Base-by-base conservation (phyloP, 1,140 invertebrate genomes). In the Hylaeus anthracinus region DNA sequence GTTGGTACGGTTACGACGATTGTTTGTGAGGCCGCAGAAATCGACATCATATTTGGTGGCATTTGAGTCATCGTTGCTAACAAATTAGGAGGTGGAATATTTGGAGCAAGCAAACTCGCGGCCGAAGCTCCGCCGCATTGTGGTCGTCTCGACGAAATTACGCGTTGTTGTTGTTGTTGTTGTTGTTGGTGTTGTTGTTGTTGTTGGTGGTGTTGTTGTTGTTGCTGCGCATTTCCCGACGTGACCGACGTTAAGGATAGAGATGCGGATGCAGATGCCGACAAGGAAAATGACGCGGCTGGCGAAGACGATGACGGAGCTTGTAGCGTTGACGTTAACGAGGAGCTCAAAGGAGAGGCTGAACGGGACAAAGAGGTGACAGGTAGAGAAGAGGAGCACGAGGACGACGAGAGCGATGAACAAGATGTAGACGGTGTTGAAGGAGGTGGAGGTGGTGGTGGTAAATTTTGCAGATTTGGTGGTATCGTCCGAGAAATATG, bases 21-120 rank as follows among this genome's bases (percentile, higher is more conserved):
- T 3, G 94, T 88, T 43, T 94, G 94, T 0, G 94, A 92, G n/a
- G 83, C 56, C 88, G 88, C 80, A 51, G 51, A 51, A 43, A 93
- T 91, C 12, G 92, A 81, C 78, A 93, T 83, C 78, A 91, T 89
- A 65, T 82, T 94, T 43, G 91, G 93, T 74, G 90, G 92, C 90
- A 90, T 92, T 86, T 88, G 91, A 51, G 91, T 88, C 85, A 93
- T 92, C 0, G 92, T 88, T 51, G 90, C 89, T 67, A 92, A 82
- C 61, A 93, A 76, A 65, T 89, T 92, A 0, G 92, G 92, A 1
- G 92, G 92, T 45, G 91, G 92, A 45, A 92, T 82, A 66, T 90
- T 92, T 4, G 94, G 94, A 0, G 94, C 94, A 61, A 93, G 94
- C 71, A 95, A 94, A 85, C 93, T 60, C 8, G 64, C 48, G 3